These are phyloP conservation scores for Caerostris extrusa DNA, from an alignment of 1,140 invertebrate species.

Conservation along the genomic window DNA sequence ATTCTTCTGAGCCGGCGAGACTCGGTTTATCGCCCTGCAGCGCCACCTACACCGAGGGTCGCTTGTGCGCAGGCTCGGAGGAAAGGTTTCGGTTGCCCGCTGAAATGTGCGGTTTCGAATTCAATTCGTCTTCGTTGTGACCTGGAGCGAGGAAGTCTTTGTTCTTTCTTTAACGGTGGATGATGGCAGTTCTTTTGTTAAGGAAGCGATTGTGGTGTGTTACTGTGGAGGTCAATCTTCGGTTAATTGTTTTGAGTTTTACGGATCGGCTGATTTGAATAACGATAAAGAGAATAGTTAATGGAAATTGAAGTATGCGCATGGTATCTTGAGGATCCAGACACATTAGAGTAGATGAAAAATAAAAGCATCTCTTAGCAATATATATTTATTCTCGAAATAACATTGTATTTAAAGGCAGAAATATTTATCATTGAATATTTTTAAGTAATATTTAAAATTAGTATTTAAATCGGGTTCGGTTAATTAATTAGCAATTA, in stretches of 20 bases:
- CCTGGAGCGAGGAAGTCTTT: conserved; percentile 8
- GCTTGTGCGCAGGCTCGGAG: conserved; percentile 21
- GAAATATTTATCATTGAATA: too few species aligned
- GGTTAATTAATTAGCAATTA: not conserved
- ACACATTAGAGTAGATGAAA: too few species aligned
- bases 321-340: too few species aligned
- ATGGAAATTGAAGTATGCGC: too few species aligned
- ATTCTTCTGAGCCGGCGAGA: not conserved
- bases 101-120: conserved; percentile 12
- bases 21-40: not conserved
- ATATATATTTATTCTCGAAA: too few species aligned
- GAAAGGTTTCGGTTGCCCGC: conserved; percentile 64
- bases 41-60: conserved; percentile 20
- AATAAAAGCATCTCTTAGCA: too few species aligned
- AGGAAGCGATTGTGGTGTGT: not conserved
- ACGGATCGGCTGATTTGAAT: not conserved
- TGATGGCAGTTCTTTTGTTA: not conserved
- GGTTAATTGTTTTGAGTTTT: conserved; percentile 3
- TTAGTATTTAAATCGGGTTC: too few species aligned
- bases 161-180: not conserved
- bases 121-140: not conserved
- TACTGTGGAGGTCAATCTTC: not conserved
- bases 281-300: not conserved
- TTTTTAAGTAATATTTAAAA: too few species aligned
- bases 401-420: too few species aligned